These are phyloP conservation scores for Andrena bucephala DNA, from an alignment of 2,888 invertebrate species.

Conservation along the genomic window DNA sequence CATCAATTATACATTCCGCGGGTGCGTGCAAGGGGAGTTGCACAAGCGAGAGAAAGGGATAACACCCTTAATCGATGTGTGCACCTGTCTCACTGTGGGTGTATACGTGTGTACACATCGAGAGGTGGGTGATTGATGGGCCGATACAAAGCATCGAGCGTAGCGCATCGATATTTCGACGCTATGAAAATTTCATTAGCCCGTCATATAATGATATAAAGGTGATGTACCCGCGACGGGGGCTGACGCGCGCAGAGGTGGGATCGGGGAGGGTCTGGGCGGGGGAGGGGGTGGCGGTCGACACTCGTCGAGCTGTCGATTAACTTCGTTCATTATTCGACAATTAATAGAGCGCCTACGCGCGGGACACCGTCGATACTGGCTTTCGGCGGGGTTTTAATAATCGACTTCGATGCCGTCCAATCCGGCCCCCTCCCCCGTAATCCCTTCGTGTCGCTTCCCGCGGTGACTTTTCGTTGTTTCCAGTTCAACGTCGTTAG, in stretches of 20 bases:
- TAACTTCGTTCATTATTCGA: constrained; percentile 82
- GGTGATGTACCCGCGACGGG: constrained; percentile 63
- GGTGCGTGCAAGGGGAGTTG: constrained; percentile 59
- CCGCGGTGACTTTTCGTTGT: constrained; percentile 33
- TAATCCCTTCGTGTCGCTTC: neutral
- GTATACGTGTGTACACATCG: constrained; percentile 41
- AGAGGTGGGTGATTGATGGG: constrained; percentile 76
- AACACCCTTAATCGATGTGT: constrained; percentile 41
- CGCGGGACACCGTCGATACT: constrained; percentile 72
- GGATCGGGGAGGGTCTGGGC: constrained; percentile 45
- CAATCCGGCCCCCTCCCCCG: neutral
- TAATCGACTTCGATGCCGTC: constrained; percentile 65
- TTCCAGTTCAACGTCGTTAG: constrained; percentile 13
- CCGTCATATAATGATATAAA: constrained; percentile 80
- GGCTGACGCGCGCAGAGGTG: constrained; percentile 40
- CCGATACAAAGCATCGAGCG: constrained; percentile 70
- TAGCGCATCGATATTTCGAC: constrained; percentile 81
- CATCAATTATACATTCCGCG: constrained; percentile 73
- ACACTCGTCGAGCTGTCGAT: constrained; percentile 81
- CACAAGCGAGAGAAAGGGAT: constrained; percentile 40
- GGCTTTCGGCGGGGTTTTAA: constrained; percentile 76
- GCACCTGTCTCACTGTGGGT: constrained; percentile 31
- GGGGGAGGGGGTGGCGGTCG: constrained; percentile 68
- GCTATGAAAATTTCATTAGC: constrained; percentile 82
- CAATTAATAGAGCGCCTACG: constrained; percentile 74